Evolutionary conservation across 2,113 vertebrate genomes (phyloP), one percentile per base, ranked within the genome.

Genomic region (Nerophis lumbriciformis): DNA sequence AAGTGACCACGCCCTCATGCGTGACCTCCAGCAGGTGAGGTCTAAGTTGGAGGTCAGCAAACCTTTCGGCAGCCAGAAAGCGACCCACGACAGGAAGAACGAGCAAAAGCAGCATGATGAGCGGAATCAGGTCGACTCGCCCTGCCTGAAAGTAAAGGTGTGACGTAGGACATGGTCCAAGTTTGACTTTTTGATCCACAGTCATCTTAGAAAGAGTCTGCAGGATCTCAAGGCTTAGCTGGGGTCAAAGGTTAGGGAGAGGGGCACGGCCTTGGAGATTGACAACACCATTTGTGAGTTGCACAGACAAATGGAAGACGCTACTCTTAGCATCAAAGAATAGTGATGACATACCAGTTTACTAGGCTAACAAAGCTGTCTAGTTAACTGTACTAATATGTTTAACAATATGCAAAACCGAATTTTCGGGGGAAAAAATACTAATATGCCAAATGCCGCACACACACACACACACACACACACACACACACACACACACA

Each of bases 301-400:
- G 68, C 88, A 92, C 59, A 93, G 92, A 73, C 89, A 94, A 59
- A 72, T 94, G 82, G 85, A 85, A 70, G 93, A 94, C 28, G 28
- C 28, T 28, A 28, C 50, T 92, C 96, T 72, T 89, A 86, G 39
- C 82, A 66, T 39, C 1, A 6, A 6, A 39, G 38, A 39, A 39
- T 39, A 8, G 38, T 39, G 5, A 39, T 6, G 6, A 39, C 38
- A 39, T 39, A 8, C 38, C 4, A 39, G 6, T 8, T 39, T 6
- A 39, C 38, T 39, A 39, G 38, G 38, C 38, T 39, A 39, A 39
- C 38, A 39, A 39, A 8, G 6, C 6, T 39, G 8, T 6, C 38
- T 39, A 39, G 38, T 8, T 39, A 39, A 39, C 38, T 39, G 38
- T 39, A 39, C 38, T 8, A 38, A 38, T 38, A 39, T 28, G 28